Conservation (phyloP, 2,113 vertebrate species). For the Bungarus multicinctus region DNA sequence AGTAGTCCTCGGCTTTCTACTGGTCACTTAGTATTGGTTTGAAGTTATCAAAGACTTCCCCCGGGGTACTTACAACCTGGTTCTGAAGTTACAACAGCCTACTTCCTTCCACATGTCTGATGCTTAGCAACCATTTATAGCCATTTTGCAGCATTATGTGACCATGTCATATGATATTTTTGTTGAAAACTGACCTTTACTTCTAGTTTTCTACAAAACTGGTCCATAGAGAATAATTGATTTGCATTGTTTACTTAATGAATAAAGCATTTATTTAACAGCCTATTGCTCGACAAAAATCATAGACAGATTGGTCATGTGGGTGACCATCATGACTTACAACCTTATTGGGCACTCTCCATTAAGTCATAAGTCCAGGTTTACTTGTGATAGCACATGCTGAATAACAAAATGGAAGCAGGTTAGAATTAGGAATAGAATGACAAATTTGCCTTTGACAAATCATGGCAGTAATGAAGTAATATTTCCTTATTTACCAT, state of each 20-base stretch:
- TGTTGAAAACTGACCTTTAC: neutral
- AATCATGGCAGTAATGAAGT: neutral
- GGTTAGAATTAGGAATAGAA: neutral
- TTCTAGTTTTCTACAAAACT: neutral
- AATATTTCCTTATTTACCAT: neutral
- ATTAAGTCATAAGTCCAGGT: neutral
- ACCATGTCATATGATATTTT: neutral
- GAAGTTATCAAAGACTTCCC: neutral
- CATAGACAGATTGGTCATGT: neutral
- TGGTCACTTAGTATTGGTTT: neutral
- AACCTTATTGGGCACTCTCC: neutral
- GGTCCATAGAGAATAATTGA: neutral
- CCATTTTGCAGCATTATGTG: neutral
- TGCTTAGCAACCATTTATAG: neutral
- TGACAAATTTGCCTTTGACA: neutral
- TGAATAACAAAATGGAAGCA: neutral
- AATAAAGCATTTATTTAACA: neutral
- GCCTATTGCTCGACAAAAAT: neutral
- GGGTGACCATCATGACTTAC: neutral
- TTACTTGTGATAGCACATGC: neutral
- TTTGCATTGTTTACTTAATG: neutral
- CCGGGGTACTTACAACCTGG: neutral
- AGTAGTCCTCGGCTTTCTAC: neutral
- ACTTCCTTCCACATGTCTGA: neutral
- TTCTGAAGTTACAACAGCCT: neutral